A percentile compares a stretch with the other conserved stretches of the same genome.
Evolutionary conservation across 2,797 vertebrate genomes (phyloP).

Genomic region (Xiphophorus birchmanni): DNA sequence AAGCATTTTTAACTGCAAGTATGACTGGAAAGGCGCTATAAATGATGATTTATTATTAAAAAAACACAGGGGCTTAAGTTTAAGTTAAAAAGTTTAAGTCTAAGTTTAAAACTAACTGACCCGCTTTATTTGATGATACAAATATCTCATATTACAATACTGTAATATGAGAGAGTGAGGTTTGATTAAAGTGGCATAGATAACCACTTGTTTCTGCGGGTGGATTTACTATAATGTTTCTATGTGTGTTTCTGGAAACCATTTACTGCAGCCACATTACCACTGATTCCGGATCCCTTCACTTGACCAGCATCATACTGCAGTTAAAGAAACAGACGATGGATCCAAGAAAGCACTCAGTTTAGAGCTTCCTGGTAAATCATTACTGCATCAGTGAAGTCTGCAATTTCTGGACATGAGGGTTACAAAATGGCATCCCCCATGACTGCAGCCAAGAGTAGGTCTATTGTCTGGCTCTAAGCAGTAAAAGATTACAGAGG

Average conservation of each 20-base stretch:
- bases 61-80: background rate
- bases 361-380: conserved; percentile 45
- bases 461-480: conserved; percentile 69
- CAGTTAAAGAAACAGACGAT: conserved; percentile 47
- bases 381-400: conserved; percentile 59
- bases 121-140: background rate
- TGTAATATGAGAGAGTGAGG: background rate
- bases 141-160: background rate
- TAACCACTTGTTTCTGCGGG: conserved; percentile 14
- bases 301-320: conserved; percentile 18
- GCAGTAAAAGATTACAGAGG: conserved; percentile 67
- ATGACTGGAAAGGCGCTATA: no score
- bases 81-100: background rate
- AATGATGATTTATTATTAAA: background rate
- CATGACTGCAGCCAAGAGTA: conserved; percentile 46
- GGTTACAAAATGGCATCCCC: conserved; percentile 70
- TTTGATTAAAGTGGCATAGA: background rate
- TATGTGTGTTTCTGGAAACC: conserved; percentile 22
- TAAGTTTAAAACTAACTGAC: background rate
- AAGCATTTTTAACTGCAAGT: no score
- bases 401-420: conserved; percentile 47
- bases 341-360: conserved; percentile 25
- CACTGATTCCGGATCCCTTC: conserved; percentile 18
- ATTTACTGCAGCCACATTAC: conserved; percentile 5
- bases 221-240: conserved; percentile 20